phyloP scores from a whole-genome alignment of 2,888 invertebrate species.

The Lordiphosa andalusiaca region DNA sequence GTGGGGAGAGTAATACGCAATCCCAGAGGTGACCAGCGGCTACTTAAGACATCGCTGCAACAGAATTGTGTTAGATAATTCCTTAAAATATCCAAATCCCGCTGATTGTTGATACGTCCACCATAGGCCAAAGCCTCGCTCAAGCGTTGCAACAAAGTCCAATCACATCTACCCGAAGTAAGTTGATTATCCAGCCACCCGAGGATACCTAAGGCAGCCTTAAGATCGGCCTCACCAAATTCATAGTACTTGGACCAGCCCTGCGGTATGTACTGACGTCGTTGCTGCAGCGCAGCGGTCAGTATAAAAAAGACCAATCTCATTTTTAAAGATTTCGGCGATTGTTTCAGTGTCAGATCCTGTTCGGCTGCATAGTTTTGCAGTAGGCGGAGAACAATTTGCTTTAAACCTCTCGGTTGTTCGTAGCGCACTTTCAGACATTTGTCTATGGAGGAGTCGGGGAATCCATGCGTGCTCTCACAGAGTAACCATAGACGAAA shows the following conservation, averaged over 20 bases:
- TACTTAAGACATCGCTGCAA: slow-evolving; percentile 82
- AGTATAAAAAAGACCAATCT: slow-evolving; percentile 91
- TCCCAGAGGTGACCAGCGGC: slow-evolving; percentile 83
- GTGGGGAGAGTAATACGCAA: slow-evolving; percentile 76
- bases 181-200: slow-evolving; percentile 73
- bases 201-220: slow-evolving; percentile 85
- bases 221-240: slow-evolving; percentile 90
- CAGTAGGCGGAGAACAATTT: slow-evolving; percentile 88
- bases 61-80: slow-evolving; percentile 84
- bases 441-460: slow-evolving; percentile 87
- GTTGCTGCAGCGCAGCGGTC: slow-evolving; percentile 94
- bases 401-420: slow-evolving; percentile 92
- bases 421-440: slow-evolving; percentile 91
- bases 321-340: slow-evolving; percentile 82
- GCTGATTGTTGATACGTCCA: slow-evolving; percentile 89
- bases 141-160: slow-evolving; percentile 89
- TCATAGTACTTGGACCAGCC: slow-evolving; percentile 95
- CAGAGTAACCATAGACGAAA: slow-evolving; percentile 93
- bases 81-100: slow-evolving; percentile 82
- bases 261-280: slow-evolving; percentile 95
- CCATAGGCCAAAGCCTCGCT: slow-evolving; percentile 91
- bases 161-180: slow-evolving; percentile 81
- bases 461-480: slow-evolving; percentile 89
- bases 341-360: slow-evolving; percentile 43
- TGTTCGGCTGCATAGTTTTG: slow-evolving; percentile 83